Evolutionary conservation across 2,888 invertebrate species (phyloP), one percentile per base, ranked within the genome.

Genomic region (Zaprionus lineosus): DNA sequence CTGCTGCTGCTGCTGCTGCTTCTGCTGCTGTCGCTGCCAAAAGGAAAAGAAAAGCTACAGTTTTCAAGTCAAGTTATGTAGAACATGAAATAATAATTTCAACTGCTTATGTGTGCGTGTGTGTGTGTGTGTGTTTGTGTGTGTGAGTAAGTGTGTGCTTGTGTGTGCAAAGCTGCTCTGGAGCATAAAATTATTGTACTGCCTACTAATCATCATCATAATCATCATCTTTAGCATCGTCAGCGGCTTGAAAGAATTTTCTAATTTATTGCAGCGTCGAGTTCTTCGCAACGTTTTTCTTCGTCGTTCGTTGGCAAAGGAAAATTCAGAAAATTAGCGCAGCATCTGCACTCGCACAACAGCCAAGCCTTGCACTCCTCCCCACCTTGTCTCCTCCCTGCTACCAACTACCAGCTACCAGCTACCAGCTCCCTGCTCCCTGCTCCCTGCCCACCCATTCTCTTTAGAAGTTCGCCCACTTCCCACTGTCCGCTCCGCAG

Each of bases 51-150:
- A 28, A 4, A 26, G 33, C 37, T 12, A 11, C 12, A 48, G 40
- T 26, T 12, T 26, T 56, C 50, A 44, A 52, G 43, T 46, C 50
- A 55, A 51, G 55, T 52, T 64, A 68, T 68, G 59, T 68, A 56
- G 64, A 68, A 68, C 68, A 69, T 68, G 51, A 67, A 68, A 63
- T 59, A 67, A 67, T 68, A 52, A 64, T 64, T 63, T 55, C 55
- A 62, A 46, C 33, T 46, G 50, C 31, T 6, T 46, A n/a, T 41
- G 18, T 3, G 26, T 26, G 9, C 15, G 31, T 18, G 31, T 26
- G 33, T 19, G n/a, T 18, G 9, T 34, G 31, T 39, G 56, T 47
- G 53, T 41, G 34, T 44, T 33, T n/a, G 5, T 8, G 12, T 46
- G 50, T 26, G 6, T 46, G 11, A 34, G 18, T 3, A 19, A 18